Evolutionary conservation across 2,888 invertebrate species (phyloP), one percentile per base, ranked within the genome.

Genomic region (Smittia sp.): DNA sequence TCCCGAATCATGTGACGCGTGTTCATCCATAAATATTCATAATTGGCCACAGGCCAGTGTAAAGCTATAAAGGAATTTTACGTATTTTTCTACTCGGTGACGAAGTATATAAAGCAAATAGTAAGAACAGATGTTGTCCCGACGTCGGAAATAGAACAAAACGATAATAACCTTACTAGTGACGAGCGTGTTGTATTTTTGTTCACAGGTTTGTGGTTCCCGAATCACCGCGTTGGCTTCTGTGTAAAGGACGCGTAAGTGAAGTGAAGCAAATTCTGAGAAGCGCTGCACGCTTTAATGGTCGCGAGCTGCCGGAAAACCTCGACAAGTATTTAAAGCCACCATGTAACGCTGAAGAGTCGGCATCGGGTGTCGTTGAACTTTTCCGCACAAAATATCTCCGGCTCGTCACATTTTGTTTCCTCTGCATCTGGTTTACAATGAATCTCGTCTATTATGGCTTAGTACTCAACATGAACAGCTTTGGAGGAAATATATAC

Each of bases 191-290:
- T 66, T 66, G 4, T 3, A 9, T 18, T 46, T 38, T 62, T 63
- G 7, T 22, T 77, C 76, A 74, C 79, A 91, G 91, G 88, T 90
- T 89, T 82, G 83, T 91, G 39, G 81, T 91, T 74, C 91, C 91
- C n/a, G 91, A 92, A 84, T 91, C 91, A 1, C 92, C 92, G 0
- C 84, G 91, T 78, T 92, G 92, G 92, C 81, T 91, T 38, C 81
- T 91, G 69, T 88, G 89, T 46, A 88, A 89, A 84, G 90, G 90
- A 24, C 86, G 87, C 76, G 86, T 87, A n/a, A 86, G 88, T 75
- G 89, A 90, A 82, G 89, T 91, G 0, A 86, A 88, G 79, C 81
- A 80, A 32, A 87, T 91, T 69, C 80, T 91, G 46, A 84, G 87
- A 78, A 85, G 85, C 77, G 90, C 89, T 0, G 88, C 90, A 0